phyloP scores from a whole-genome alignment of 2,797 vertebrate species.

The Picus viridis region DNA sequence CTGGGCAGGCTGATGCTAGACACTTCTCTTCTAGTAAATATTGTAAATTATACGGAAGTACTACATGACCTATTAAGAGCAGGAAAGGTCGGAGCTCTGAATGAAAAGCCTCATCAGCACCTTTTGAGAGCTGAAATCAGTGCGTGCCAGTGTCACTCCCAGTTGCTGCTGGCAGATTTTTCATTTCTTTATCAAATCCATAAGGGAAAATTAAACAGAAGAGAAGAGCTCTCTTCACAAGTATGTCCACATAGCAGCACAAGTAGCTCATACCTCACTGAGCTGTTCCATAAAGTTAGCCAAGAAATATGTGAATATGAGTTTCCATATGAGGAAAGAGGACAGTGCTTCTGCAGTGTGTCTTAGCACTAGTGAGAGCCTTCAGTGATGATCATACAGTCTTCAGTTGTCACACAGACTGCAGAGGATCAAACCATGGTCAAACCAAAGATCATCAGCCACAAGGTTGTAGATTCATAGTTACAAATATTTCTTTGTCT shows the following conservation, averaged over 20 bases:
- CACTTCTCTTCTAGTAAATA: background rate
- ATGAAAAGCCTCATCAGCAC: constrained; percentile 45
- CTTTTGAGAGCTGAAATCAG: constrained; percentile 39
- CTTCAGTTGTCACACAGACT: background rate
- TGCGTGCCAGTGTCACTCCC: constrained; percentile 3
- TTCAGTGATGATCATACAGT: background rate
- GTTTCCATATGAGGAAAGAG: background rate
- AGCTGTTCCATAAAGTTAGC: background rate
- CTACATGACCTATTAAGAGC: constrained; percentile 12
- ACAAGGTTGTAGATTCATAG: background rate
- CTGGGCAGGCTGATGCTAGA: background rate
- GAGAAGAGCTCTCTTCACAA: background rate
- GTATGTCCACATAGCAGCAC: rapidly evolving
- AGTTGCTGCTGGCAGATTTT: constrained; percentile 17
- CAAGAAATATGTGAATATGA: background rate
- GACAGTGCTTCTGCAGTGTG: rapidly evolving
- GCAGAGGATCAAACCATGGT: background rate
- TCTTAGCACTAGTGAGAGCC: background rate
- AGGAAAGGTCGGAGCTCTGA: constrained; percentile 39
- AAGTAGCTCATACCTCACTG: background rate
- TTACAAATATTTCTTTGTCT: background rate
- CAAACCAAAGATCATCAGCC: background rate
- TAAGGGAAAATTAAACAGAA: background rate
- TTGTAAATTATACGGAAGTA: background rate
- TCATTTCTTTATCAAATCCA: constrained; percentile 9